Base-by-base conservation (phyloP, 2,888 invertebrate species). In the Mechanitis messenoides region DNA sequence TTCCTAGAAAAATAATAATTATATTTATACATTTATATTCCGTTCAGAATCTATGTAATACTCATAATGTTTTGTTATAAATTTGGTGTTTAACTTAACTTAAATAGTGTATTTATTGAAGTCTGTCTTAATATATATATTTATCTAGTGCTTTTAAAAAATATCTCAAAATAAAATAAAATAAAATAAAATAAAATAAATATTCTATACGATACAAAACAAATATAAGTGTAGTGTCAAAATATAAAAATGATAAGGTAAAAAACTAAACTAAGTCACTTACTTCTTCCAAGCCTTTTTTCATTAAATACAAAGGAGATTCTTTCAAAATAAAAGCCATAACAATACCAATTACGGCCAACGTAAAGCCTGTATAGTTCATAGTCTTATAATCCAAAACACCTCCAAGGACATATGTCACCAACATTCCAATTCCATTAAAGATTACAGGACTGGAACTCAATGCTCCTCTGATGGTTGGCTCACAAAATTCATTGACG, bases 321-420 rank as follows among this genome's bases (percentile, higher is more conserved):
- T 85, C 84, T 56, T 72, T 80, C 33, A 83, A 53, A 1, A 78
- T 7, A 2, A 33, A 6, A 7, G 80, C 33, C n/a, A 76, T 9
- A 0, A 71, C 33, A 1, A 76, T 67, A 0, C 75, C 74, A 0
- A 69, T 3, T 0, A 72, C 71, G 0, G 79, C 60, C 33, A 78
- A 55, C 0, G 73, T 53, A 3, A 83, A 59, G 33, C 77, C 74
- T 0, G 73, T 61, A 60, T 82, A 81, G 1, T 76, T 61, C 75
- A 81, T 77, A 1, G 59, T 55, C 28, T 74, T 31, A 59, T 84
- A 85, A 2, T 69, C 62, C 56, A 82, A 55, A 20, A 64, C 71
- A 0, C 81, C 80, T 2, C 83, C 83, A 3, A 81, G 55, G 1
- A 79, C 38, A 62, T 68, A 69, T 9, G 68, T 68, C 1, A 64